Conservation (phyloP, 2,797 vertebrate genomes). For the Rhinella marina region DNA sequence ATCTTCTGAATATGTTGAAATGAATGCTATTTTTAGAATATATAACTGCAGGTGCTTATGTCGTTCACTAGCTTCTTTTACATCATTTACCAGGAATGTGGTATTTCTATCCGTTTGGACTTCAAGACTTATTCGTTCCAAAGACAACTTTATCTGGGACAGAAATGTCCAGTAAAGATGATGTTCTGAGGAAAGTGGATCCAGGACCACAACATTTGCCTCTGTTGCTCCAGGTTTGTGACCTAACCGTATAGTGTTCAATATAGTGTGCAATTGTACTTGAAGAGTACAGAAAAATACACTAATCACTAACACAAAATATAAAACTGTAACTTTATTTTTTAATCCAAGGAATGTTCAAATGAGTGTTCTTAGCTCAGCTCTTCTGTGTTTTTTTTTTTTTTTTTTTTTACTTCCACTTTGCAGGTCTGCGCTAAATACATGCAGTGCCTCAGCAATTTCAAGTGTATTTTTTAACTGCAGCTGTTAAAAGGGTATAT, state of each 20-base stretch:
- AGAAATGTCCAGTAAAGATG: conserved; percentile 61
- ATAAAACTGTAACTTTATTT: too few species aligned
- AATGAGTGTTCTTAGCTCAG: too few species aligned
- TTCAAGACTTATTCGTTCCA: conserved; percentile 55
- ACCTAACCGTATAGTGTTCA: background rate
- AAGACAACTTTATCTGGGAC: conserved; percentile 68
- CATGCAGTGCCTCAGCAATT: too few species aligned
- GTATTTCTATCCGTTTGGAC: conserved; percentile 74
- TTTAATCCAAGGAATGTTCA: too few species aligned
- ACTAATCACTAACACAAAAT: too few species aligned
- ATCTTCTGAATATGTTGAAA: background rate
- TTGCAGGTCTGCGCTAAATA: too few species aligned
- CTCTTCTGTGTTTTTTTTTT: too few species aligned
- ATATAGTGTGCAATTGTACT: too few species aligned
- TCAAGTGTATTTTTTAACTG: too few species aligned
- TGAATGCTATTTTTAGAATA: background rate
- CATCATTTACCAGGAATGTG: conserved; percentile 70
- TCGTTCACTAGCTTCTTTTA: background rate
- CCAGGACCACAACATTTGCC: conserved; percentile 65
- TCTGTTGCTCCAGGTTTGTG: conserved; percentile 64
- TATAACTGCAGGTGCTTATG: background rate
- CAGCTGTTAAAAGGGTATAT: too few species aligned
- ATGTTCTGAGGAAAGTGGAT: conserved; percentile 4
- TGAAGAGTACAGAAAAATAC: too few species aligned
- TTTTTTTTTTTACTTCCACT: too few species aligned